Base-by-base conservation (phyloP, 2,113 vertebrate species). In the Oreochromis tanganicae region DNA sequence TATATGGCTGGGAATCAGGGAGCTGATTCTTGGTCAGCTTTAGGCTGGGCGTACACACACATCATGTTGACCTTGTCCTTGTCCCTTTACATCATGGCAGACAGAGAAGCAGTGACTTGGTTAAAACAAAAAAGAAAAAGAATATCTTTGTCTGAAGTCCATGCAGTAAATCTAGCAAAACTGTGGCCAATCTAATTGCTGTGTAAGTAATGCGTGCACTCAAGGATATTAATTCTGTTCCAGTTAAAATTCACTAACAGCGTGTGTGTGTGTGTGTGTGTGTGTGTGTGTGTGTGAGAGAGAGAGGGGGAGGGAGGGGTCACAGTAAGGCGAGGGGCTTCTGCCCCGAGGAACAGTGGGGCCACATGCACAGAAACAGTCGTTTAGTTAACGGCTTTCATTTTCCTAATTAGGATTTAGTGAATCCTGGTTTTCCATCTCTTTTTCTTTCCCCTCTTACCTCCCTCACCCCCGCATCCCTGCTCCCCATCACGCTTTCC, bases 331-430 rank as follows among this genome's bases (percentile, higher is more conserved):
- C 50, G 2, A 21, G 54, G 50, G 56, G 81, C 56, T 57, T 92
- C 24, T 80, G 32, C 68, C 71, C 81, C 9, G 4, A 57, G 86
- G 84, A 78, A 73, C 88, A 90, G 32, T 71, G 16, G 24, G 85
- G 38, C 83, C 86, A 88, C 79, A 81, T 80, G 43, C 34, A 36
- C 9, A 83, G 11, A 89, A 59, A 81, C 50, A 84, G 56, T 87
- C 27, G 89, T 88, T 84, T 84, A 85, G 56, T 56, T 90, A 92
- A 92, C 81, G 71, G 87, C 88, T 87, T 92, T 93, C 75, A 92
- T 90, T 93, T 91, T 7, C 68, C 54, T 92, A 93, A 94, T 94
- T 87, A 90, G 66, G 55, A 85, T 46, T 16, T 19, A 24, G 24
- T 48, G 75, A 7, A 41, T 29, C 19, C 27, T 41, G 24, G 29